Conservation (phyloP, 2,113 vertebrate genomes). For the Talpa occidentalis region DNA sequence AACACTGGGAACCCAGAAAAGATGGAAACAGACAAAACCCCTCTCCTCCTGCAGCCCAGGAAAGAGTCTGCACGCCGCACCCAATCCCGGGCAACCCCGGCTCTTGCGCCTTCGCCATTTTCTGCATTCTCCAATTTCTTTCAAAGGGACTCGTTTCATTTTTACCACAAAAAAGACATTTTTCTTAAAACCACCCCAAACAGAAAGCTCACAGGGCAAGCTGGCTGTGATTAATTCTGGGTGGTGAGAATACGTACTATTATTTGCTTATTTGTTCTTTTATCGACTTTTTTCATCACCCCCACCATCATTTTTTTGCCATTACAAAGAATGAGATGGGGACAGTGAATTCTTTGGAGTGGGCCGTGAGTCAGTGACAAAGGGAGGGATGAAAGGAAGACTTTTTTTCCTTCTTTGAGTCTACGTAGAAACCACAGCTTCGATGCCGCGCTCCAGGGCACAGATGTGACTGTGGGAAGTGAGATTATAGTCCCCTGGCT, state of each 20-base stretch:
- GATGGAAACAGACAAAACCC: background rate
- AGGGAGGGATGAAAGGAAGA: background rate
- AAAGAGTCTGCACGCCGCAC: too few relatives aligned
- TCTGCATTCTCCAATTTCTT: background rate
- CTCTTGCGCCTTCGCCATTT: background rate
- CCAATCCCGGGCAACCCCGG: rapidly evolving
- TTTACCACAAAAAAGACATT: background rate
- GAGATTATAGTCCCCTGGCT: slow-evolving; percentile 39
- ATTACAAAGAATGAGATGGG: background rate
- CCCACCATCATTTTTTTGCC: background rate
- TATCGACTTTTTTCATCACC: background rate
- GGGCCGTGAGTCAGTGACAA: background rate
- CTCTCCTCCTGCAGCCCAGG: too few relatives aligned
- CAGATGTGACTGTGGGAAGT: background rate
- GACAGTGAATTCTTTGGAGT: background rate
- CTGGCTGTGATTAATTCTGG: background rate
- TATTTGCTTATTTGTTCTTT: slow-evolving; percentile 38
- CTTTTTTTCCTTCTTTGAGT: background rate
- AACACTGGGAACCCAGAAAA: background rate
- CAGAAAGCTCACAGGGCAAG: background rate
- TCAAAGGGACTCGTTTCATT: background rate
- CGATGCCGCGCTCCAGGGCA: background rate
- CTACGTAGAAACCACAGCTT: background rate
- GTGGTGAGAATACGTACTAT: rapidly evolving
- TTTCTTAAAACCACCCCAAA: background rate